These are phyloP conservation scores for Seladonia tumulorum DNA, from an alignment of 2,888 invertebrate genomes.

Conservation along the genomic window DNA sequence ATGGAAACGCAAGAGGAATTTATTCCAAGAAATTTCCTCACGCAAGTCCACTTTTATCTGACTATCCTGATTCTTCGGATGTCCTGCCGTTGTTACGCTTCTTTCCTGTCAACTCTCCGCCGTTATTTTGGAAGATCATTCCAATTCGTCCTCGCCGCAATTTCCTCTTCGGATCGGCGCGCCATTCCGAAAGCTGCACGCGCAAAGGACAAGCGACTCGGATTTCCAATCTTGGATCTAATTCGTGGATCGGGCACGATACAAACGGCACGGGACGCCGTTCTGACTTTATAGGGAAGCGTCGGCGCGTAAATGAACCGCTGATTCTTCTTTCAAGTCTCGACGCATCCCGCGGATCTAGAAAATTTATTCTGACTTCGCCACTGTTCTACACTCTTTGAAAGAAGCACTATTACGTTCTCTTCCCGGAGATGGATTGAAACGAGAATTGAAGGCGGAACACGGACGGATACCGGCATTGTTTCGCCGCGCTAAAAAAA, in stretches of 20 bases:
- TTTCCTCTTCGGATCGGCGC: neutral
- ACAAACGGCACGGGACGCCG: neutral
- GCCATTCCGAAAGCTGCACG: neutral
- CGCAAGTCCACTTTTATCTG: neutral
- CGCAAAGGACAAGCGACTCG: conserved; percentile 1
- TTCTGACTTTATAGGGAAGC: neutral
- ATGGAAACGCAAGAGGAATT: neutral
- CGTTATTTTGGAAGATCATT: conserved; percentile 9
- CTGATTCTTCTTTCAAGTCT: conserved; percentile 7
- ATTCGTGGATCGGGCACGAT: neutral
- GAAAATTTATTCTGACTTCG: conserved; percentile 16
- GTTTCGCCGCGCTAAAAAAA: neutral
- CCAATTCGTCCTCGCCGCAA: neutral
- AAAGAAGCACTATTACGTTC: neutral
- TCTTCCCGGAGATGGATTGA: neutral
- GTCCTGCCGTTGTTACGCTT: neutral
- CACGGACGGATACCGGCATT: neutral
- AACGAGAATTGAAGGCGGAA: conserved; percentile 3
- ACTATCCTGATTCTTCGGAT: neutral
- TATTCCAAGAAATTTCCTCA: neutral
- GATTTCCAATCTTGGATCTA: conserved; percentile 11
- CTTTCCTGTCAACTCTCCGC: conserved; percentile 30
- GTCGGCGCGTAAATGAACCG: neutral
- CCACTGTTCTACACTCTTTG: neutral
- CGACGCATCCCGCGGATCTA: neutral